phyloP scores from a whole-genome alignment of 1,140 invertebrate species.

The Armadillidium nasatum region DNA sequence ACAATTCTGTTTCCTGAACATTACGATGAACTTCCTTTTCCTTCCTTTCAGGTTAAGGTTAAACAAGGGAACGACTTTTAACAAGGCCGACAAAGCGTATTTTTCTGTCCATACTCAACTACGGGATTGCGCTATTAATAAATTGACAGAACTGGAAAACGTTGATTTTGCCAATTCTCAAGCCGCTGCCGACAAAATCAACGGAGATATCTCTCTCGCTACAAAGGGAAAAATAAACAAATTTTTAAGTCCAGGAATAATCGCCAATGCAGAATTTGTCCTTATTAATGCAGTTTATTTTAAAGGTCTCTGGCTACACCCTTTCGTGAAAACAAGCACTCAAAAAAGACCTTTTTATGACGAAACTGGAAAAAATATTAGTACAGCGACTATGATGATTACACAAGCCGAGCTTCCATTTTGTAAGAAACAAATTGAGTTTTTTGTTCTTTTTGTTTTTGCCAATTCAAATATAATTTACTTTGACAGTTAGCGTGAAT shows the following conservation, averaged over 20 bases:
- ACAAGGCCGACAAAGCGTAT: constrained; percentile 1
- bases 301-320: constrained; percentile 76
- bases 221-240: constrained; percentile 15
- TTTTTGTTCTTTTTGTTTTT: background rate
- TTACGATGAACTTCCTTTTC: too few relatives aligned
- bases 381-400: constrained; percentile 72
- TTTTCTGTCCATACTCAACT: background rate
- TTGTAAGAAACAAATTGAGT: constrained; percentile 50
- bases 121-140: background rate
- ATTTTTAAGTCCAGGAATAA: background rate
- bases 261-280: background rate
- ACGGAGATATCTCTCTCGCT: background rate
- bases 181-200: background rate
- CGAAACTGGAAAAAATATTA: constrained; percentile 58
- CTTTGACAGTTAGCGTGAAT: too few relatives aligned
- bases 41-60: background rate
- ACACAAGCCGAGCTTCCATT: constrained; percentile 72
- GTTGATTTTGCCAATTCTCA: background rate
- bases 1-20: too few relatives aligned
- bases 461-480: too few relatives aligned
- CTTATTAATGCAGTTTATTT: constrained; percentile 78
- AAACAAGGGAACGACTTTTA: background rate
- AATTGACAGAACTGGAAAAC: background rate
- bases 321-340: constrained; percentile 65
- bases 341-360: constrained; percentile 67